Evolutionary conservation across 37 sponge, comb jelly and placozoan genomes (phyloP).

Genomic region (Lycopodina hypogea): DNA sequence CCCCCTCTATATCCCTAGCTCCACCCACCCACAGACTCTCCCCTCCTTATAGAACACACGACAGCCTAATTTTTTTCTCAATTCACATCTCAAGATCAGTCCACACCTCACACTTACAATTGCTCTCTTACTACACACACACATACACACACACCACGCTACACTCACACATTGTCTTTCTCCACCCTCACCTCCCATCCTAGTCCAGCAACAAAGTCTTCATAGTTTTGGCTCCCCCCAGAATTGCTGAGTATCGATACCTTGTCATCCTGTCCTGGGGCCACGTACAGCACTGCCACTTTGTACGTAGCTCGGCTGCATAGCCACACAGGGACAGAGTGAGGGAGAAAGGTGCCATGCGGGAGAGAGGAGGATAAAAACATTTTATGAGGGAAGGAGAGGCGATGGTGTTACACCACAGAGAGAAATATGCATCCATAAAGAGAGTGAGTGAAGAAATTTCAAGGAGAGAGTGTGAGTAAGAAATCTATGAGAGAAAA

Average conservation of each 20-base stretch:
- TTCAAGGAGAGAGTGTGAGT: too few species aligned
- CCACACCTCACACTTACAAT: too few species aligned
- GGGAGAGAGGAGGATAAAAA: neutral
- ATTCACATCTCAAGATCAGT: too few species aligned
- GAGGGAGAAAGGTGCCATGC: slow-evolving; percentile 6
- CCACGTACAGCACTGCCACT: slow-evolving; percentile 93
- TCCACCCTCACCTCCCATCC: slow-evolving; percentile 89
- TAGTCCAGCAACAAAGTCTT: slow-evolving; percentile 93
- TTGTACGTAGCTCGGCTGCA: slow-evolving; percentile 95
- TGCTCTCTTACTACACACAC: too few species aligned
- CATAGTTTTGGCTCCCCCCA: slow-evolving; percentile 77
- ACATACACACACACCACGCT: too few species aligned
- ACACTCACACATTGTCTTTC: neutral
- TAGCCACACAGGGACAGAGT: neutral
- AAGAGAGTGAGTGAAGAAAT: too few species aligned
- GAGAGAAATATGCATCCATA: too few species aligned
- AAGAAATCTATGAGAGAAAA: too few species aligned
- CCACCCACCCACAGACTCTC: neutral
- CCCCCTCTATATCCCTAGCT: neutral
- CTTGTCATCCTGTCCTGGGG: slow-evolving; percentile 87
- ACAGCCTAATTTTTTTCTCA: too few species aligned
- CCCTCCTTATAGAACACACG: too few species aligned
- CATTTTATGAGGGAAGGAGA: neutral
- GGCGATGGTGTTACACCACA: neutral
- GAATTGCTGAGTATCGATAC: slow-evolving; percentile 80